Conservation (phyloP, 2,888 invertebrate species). For the Aquatica leii region DNA sequence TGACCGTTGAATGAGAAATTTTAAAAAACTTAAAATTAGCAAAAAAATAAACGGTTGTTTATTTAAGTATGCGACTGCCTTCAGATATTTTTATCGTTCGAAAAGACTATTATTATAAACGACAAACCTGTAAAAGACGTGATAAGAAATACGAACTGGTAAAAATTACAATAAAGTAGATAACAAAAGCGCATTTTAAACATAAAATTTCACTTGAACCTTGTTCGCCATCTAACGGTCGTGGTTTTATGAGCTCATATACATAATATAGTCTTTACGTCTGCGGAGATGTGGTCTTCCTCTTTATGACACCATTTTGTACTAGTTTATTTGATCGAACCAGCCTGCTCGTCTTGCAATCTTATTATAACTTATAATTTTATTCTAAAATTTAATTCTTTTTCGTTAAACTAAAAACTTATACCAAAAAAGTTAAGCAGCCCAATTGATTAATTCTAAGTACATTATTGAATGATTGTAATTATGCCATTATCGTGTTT, state of each 20-base stretch:
- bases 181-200: constrained; percentile 50
- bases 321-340: constrained; percentile 45
- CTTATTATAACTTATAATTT: constrained; percentile 19
- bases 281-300: constrained; percentile 42
- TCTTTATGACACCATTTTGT: constrained; percentile 49
- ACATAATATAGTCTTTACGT: constrained; percentile 53
- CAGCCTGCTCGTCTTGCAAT: constrained; percentile 20
- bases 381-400: too few relatives aligned
- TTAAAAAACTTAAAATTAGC: constrained; percentile 9
- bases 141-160: constrained; percentile 52
- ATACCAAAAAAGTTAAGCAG: too few relatives aligned
- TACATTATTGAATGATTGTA: too few relatives aligned
- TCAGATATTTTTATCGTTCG: constrained; percentile 34
- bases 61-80: constrained; percentile 30
- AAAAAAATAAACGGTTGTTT: constrained; percentile 11
- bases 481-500: too few relatives aligned
- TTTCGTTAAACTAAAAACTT: too few relatives aligned
- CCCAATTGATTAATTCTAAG: too few relatives aligned
- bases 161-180: constrained; percentile 52
- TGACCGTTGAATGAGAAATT: too few relatives aligned
- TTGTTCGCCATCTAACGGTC: constrained; percentile 43
- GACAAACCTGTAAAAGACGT: constrained; percentile 46
- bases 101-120: constrained; percentile 37
- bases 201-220: constrained; percentile 54
- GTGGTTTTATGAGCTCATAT: constrained; percentile 51